Percentiles rank a stretch among this genome's conserved stretches.
phyloP scores from a whole-genome alignment of 2,888 invertebrate genomes.

The Drosophila mulleri region DNA sequence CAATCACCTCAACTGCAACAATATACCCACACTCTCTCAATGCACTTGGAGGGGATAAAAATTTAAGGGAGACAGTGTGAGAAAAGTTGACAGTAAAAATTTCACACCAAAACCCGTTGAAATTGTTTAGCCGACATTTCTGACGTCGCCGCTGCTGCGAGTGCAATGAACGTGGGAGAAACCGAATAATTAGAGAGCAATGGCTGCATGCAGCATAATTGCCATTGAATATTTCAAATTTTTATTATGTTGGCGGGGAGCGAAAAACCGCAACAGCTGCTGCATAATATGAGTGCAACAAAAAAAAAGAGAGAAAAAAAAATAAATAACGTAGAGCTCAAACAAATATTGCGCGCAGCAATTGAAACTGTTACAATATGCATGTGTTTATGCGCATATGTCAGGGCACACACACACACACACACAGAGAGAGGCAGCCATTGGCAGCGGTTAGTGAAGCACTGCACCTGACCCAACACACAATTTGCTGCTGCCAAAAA shows the following conservation, averaged over 20 bases:
- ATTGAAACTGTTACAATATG: conserved; percentile 49
- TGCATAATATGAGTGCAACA: conserved; percentile 20
- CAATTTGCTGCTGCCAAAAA: conserved; percentile 56
- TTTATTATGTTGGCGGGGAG: not conserved
- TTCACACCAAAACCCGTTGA: conserved; percentile 40
- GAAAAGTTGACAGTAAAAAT: conserved; percentile 29
- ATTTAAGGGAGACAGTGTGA: not conserved
- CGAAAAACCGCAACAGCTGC: conserved; percentile 31
- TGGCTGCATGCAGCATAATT: conserved; percentile 13
- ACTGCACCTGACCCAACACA: conserved; percentile 44
- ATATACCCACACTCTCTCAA: not conserved
- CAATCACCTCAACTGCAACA: not conserved
- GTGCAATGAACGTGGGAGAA: conserved; percentile 42
- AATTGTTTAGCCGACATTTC: conserved; percentile 16
- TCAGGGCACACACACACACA: conserved; percentile 18
- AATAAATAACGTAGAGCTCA: conserved; percentile 10
- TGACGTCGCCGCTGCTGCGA: conserved; percentile 6
- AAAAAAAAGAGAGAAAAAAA: not conserved
- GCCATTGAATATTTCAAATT: conserved; percentile 21
- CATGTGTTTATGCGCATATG: conserved; percentile 58
- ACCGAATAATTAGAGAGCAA: conserved; percentile 41
- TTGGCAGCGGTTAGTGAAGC: conserved; percentile 4
- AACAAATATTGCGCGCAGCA: conserved; percentile 11
- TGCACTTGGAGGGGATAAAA: not conserved
- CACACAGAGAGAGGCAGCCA: not conserved